Conservation (phyloP, 2,113 vertebrate species). For the Turdus rufiventris region DNA sequence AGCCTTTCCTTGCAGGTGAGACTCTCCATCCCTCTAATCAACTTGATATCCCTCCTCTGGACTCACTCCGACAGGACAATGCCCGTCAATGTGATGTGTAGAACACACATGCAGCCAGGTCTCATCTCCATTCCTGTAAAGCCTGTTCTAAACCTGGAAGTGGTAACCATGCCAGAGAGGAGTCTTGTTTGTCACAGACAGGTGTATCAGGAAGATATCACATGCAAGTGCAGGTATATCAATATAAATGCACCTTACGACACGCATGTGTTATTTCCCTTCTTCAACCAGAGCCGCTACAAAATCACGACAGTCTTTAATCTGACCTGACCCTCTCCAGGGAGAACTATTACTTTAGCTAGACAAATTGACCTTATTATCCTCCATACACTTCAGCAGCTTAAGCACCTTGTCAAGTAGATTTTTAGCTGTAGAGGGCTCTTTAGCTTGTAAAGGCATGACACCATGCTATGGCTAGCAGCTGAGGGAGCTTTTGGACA, state of each 20-base stretch:
- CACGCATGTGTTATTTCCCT: neutral
- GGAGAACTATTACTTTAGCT: neutral
- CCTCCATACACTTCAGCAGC: neutral
- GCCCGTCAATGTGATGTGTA: neutral
- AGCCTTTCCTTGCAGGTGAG: neutral
- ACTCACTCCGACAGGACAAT: fast-evolving
- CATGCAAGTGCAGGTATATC: neutral
- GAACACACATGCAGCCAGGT: neutral
- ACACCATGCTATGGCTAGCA: neutral
- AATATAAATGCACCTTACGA: neutral
- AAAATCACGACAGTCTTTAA: neutral
- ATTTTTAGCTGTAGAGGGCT: neutral
- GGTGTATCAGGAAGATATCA: neutral
- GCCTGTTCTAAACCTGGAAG: neutral
- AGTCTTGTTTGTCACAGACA: neutral
- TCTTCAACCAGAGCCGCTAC: neutral
- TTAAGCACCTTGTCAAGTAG: neutral
- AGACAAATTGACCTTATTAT: neutral
- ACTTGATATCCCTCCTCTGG: neutral
- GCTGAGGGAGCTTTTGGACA: neutral
- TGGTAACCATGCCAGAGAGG: neutral
- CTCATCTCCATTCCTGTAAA: neutral
- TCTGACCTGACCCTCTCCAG: neutral
- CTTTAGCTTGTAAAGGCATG: neutral
- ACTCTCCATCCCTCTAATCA: neutral